Base-by-base conservation (phyloP, 2,888 invertebrate genomes). In the Gymnoscelis rufifasciata region DNA sequence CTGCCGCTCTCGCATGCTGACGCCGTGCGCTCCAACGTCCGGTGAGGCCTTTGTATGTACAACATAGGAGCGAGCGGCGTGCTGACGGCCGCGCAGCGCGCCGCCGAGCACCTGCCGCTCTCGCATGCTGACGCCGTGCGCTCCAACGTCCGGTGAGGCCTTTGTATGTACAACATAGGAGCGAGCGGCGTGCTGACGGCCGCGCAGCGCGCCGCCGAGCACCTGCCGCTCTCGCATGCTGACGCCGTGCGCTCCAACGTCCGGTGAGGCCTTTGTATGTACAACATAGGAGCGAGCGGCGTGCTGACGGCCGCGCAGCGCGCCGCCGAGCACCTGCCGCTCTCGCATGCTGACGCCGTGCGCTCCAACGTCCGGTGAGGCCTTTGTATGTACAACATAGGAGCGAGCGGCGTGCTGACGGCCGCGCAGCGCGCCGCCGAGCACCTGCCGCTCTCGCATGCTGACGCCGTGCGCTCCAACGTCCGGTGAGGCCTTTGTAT, bases 21-120 rank as follows among this genome's bases (percentile, higher is more conserved):
- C 26, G 7, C 26, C 7, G 26, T 26, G 26, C 26, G 26, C 26
- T 26, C 26, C 26, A 3, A 26, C 26, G 26, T 26, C 26, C 3
- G 26, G 26, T 26, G 7, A 26, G n/a, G n/a, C n/a, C n/a, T 7
- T 8, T 6, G 8, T 7, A 7, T 7, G 26, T 6, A 2, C 26
- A 95, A 97, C 65, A n/a, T n/a, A n/a, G 96, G 98, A 0, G 89
- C 99, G 24, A 92, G 98, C 3, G 94, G 96, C 68, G 97, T 99
- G 61, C 91, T 98, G 55, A 97, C 97, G 50, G 95, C 97, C 56
- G 95, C 97, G 0, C 92, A 93, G 57, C 93, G 94, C 68, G 96
- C 98, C 0, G 92, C 94, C 0, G 94, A 95, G 44, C 92, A 92
- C 14, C 93, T 99, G 43, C 89, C 92, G 30, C 95, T 95, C 1